Evolutionary conservation across 2,113 vertebrate genomes (phyloP).

Genomic region (Epinephelus moara): DNA sequence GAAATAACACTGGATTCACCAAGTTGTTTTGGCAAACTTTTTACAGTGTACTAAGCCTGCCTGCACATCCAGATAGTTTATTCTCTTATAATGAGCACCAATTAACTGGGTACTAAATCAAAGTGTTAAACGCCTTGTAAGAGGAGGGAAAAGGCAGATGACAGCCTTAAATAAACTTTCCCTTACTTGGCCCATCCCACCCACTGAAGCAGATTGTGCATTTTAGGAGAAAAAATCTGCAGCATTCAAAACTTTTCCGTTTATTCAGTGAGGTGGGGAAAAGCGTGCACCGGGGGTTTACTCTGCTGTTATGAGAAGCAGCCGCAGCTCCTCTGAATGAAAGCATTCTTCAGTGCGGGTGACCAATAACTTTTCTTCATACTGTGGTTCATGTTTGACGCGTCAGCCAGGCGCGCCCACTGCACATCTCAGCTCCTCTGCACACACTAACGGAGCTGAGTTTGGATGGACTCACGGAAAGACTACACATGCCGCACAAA

Average conservation of each 20-base stretch:
- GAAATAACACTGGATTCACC: not conserved
- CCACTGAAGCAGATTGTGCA: not conserved
- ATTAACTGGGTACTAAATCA: not conserved
- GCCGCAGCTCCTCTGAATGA: slow-evolving; percentile 64
- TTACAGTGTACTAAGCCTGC: slow-evolving; percentile 5
- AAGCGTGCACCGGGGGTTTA: not conserved
- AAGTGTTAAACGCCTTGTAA: not conserved
- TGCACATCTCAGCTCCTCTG: slow-evolving; percentile 30
- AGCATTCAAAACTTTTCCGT: slow-evolving; percentile 10
- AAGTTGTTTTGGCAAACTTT: not conserved
- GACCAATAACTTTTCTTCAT: slow-evolving; percentile 61
- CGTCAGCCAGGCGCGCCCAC: slow-evolving; percentile 73
- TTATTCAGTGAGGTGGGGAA: not conserved
- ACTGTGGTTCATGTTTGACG: slow-evolving; percentile 54
- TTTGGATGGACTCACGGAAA: slow-evolving; percentile 64
- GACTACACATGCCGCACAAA: slow-evolving; percentile 39
- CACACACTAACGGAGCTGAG: not conserved
- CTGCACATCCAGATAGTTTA: not conserved
- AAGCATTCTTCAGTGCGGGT: slow-evolving; percentile 61
- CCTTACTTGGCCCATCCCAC: not conserved
- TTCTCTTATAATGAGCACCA: not conserved
- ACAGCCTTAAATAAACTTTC: not conserved
- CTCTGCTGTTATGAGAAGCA: slow-evolving; percentile 34
- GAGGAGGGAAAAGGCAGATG: not conserved
- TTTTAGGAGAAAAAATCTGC: not conserved